Base-by-base conservation (phyloP, 2,797 vertebrate genomes). In the Megaceryle alcyon region DNA sequence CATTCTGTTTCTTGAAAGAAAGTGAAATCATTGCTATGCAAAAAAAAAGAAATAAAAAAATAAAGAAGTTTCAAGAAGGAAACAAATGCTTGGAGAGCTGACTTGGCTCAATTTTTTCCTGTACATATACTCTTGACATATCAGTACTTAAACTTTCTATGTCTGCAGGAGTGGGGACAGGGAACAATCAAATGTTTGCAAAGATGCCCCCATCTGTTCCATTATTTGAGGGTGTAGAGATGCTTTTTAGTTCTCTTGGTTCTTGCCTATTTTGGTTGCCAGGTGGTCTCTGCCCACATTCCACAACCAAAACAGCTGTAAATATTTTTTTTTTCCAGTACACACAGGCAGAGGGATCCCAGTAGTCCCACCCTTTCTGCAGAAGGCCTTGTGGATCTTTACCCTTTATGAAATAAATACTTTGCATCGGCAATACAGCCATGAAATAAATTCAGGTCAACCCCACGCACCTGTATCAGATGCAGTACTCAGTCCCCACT, bases 1-100 rank as follows among this genome's bases (percentile, higher is more conserved):
- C 82, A 84, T 96, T 92, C 73, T 94, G 77, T 84, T 86, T 70
- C 77, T 77, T 79, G 33, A 82, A 78, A 82, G 61, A 81, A 70
- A 69, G 13, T 51, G 19, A 76, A 80, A 90, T 66, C 46, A 72
- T 61, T 85, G 48, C 75, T 77, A 35, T 87, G 25, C 6, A n/a
- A 60, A 77, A 35, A 35, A 35, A 78, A 63, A 56, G n/a, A 39
- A 15, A 60, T n/a, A 21, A 70, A 61, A 35, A 79, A 46, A 54
- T 3, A 33, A 33, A 44, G 6, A 9, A 28, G n/a, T 56, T 89
- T 92, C 39, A 78, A 92, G 46, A 78, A 44, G 22, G 76, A 92
- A 75, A 77, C 65, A 86, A 92, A 76, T 82, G 80, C 86, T 91
- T 83, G 51, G 66, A 82, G 69, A 83, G n/a, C 71, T 86, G 89